A percentile compares a stretch with the other conserved stretches of the same genome.
Evolutionary conservation across 2,888 invertebrate species (phyloP).

Genomic region (Deilephila porcellus): DNA sequence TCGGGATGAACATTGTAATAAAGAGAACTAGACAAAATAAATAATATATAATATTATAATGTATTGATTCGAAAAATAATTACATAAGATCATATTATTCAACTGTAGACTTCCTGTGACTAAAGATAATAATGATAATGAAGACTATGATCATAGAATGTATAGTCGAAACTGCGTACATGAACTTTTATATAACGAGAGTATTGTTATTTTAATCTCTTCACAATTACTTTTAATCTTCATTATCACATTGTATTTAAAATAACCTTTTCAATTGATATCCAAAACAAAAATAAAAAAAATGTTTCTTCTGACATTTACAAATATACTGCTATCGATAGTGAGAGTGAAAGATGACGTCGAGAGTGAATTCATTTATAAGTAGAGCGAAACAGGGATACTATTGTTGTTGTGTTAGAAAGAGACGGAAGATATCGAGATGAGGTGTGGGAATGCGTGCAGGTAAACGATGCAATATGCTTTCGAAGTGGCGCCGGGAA

Average conservation of each 20-base stretch:
- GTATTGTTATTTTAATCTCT: too few species aligned
- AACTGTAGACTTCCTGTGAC: too few species aligned
- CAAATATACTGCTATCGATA: constrained; percentile 65
- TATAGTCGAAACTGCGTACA: too few species aligned
- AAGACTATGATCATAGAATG: too few species aligned
- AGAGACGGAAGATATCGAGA: constrained; percentile 52
- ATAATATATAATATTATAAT: too few species aligned
- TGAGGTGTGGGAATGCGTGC: constrained; percentile 76
- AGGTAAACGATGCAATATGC: constrained; percentile 72
- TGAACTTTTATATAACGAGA: too few species aligned
- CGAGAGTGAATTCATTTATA: constrained; percentile 61
- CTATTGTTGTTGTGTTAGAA: constrained; percentile 44
- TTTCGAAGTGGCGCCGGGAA: constrained; percentile 48
- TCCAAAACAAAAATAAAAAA: not conserved
- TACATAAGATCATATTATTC: too few species aligned
- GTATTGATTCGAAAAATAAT: too few species aligned
- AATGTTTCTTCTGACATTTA: constrained; percentile 50
- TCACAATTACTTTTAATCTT: not conserved
- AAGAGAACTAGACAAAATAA: too few species aligned
- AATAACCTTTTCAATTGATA: not conserved
- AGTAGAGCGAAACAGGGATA: constrained; percentile 46
- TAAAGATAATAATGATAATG: too few species aligned
- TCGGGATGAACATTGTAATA: too few species aligned
- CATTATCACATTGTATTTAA: not conserved
- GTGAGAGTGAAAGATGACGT: constrained; percentile 84